These are phyloP conservation scores for Hyla sarda DNA, from an alignment of 2,113 vertebrate species.

Conservation along the genomic window DNA sequence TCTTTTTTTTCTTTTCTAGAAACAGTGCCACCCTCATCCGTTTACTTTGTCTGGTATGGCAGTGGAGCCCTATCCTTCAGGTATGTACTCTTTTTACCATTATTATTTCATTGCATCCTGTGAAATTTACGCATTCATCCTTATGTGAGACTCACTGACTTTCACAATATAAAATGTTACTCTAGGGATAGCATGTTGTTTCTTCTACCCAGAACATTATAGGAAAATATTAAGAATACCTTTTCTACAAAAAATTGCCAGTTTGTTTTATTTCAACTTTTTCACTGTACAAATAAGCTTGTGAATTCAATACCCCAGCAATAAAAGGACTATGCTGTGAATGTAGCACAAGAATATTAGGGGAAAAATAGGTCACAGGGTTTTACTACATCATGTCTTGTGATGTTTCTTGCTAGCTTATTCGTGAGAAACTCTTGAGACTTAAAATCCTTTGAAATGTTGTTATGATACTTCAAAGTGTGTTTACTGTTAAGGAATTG, in stretches of 20 bases:
- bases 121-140: no score
- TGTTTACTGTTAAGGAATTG: slow-evolving; percentile 10
- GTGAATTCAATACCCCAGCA: not conserved
- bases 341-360: not conserved
- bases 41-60: no score
- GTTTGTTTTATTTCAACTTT: not conserved
- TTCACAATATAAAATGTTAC: not conserved
- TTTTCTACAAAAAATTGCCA: not conserved
- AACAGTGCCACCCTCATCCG: no score
- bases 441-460: slow-evolving; percentile 48
- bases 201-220: not conserved
- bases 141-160: not conserved
- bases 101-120: no score
- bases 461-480: slow-evolving; percentile 55
- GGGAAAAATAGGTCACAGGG: slow-evolving; percentile 45
- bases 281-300: not conserved
- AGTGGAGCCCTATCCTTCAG: no score
- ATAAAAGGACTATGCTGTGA: not conserved
- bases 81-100: no score
- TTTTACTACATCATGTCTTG: slow-evolving; percentile 33
- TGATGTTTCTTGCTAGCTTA: slow-evolving; percentile 32
- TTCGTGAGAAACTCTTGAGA: slow-evolving; percentile 39
- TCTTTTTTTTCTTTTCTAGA: no score
- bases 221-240: not conserved
- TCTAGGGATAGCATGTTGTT: not conserved